These are phyloP conservation scores for Opisthocomus hoazin DNA, from an alignment of 2,113 vertebrate genomes.

Conservation along the genomic window DNA sequence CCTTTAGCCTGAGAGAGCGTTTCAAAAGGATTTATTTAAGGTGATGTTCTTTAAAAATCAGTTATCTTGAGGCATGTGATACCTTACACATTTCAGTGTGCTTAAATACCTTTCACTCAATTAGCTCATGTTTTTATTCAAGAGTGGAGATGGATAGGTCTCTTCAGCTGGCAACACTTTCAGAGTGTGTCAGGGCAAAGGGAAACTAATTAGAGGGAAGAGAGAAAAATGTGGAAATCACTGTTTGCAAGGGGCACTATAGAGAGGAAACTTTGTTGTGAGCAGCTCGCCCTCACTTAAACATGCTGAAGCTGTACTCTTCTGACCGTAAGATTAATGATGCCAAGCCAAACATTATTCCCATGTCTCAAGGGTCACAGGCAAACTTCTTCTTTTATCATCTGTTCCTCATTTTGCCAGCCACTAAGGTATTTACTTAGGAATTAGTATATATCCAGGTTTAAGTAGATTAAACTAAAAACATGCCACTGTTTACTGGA, in stretches of 20 bases:
- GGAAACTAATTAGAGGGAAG: slow-evolving; percentile 31
- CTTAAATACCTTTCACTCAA: slow-evolving; percentile 35
- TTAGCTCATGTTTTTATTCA: slow-evolving; percentile 54
- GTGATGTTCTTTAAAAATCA: slow-evolving; percentile 26
- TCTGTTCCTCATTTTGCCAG: slow-evolving; percentile 54
- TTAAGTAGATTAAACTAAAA: slow-evolving; percentile 60
- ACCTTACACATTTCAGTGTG: neutral
- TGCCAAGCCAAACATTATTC: slow-evolving; percentile 54
- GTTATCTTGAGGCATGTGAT: slow-evolving; percentile 6
- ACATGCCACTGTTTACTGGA: slow-evolving; percentile 42
- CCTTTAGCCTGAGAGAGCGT: neutral
- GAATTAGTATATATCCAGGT: slow-evolving; percentile 50
- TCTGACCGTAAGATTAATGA: slow-evolving; percentile 64
- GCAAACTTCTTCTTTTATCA: slow-evolving; percentile 50
- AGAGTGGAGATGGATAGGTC: slow-evolving; percentile 34
- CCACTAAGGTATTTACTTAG: slow-evolving; percentile 45
- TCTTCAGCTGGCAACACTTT: neutral
- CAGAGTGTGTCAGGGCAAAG: slow-evolving; percentile 38
- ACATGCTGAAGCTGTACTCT: slow-evolving; percentile 52
- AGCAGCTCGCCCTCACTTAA: slow-evolving; percentile 42
- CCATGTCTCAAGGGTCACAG: slow-evolving; percentile 48
- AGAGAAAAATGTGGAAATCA: slow-evolving; percentile 40
- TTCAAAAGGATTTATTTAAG: slow-evolving; percentile 51
- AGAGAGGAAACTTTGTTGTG: slow-evolving; percentile 45
- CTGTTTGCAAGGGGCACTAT: slow-evolving; percentile 41